Percentiles rank a stretch among this genome's conserved stretches.
Conservation (phyloP, 2,888 invertebrate genomes). For the Tachystola acroxantha region DNA sequence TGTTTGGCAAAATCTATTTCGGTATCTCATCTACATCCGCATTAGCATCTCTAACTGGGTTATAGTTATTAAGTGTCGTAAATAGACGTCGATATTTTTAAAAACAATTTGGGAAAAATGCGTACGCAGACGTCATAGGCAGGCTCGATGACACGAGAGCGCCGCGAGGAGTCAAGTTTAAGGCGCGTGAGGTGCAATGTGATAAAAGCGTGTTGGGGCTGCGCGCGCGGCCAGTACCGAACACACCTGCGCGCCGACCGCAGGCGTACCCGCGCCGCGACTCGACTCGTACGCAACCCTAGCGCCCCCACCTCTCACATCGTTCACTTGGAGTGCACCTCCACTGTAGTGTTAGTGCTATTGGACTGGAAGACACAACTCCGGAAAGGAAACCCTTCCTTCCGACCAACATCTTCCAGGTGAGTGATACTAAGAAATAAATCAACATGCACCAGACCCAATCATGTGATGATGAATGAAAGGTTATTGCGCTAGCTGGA, state of each 20-base stretch:
- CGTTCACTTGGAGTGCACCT: conserved; percentile 27
- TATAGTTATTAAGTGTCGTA: too few relatives aligned
- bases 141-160: conserved; percentile 1
- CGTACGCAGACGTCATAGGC: too few relatives aligned
- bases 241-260: conserved; percentile 49
- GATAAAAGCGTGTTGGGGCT: conserved; percentile 60
- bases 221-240: conserved; percentile 69
- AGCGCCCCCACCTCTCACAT: conserved; percentile 34
- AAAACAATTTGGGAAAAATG: too few relatives aligned
- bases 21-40: too few relatives aligned
- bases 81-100: too few relatives aligned
- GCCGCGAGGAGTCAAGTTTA: conserved; percentile 58
- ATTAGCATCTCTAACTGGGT: too few relatives aligned
- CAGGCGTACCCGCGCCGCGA: conserved; percentile 44
- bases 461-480: conserved; percentile 48
- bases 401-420: conserved; percentile 31
- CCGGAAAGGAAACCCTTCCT: conserved; percentile 31
- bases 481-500: background rate
- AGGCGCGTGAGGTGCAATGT: conserved; percentile 62
- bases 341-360: conserved; percentile 59
- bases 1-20: too few relatives aligned
- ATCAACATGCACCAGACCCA: background rate
- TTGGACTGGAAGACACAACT: conserved; percentile 36
- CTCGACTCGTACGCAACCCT: conserved; percentile 31
- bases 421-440: background rate